Evolutionary conservation across 2,888 invertebrate genomes (phyloP).

Genomic region (Chalcis sispes): DNA sequence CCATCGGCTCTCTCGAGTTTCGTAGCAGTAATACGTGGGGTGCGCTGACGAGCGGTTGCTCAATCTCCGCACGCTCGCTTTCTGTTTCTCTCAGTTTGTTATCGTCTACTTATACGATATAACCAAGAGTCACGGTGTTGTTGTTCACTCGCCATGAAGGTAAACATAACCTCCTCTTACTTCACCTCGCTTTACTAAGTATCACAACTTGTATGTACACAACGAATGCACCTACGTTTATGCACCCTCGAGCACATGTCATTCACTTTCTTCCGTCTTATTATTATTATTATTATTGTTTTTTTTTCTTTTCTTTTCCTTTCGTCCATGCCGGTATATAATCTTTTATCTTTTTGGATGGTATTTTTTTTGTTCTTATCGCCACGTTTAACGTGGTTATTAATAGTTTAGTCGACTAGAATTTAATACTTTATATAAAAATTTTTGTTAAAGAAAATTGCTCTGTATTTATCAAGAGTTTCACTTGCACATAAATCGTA

Average conservation of each 20-base stretch:
- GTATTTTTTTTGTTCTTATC: too few relatives aligned
- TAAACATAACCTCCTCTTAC: conserved; percentile 54
- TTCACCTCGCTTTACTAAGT: background rate
- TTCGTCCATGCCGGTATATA: too few relatives aligned
- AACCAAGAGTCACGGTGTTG: conserved; percentile 56
- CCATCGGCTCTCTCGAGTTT: conserved; percentile 62
- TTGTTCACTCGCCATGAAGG: conserved; percentile 59
- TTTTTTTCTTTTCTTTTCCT: background rate
- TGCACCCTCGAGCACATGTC: background rate
- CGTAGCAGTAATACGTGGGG: conserved; percentile 71
- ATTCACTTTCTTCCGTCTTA: background rate
- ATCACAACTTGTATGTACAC: conserved; percentile 21
- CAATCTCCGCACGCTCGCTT: conserved; percentile 53
- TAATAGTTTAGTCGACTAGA: too few relatives aligned
- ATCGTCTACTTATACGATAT: too few relatives aligned
- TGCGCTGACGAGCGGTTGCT: conserved; percentile 69
- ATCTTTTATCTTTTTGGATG: too few relatives aligned
- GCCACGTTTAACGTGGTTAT: too few relatives aligned
- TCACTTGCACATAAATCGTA: too few relatives aligned
- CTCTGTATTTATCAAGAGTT: too few relatives aligned
- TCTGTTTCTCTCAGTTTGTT: background rate
- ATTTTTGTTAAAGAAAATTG: too few relatives aligned
- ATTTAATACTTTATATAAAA: too few relatives aligned
- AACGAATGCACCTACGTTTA: background rate
- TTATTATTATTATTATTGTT: conserved; percentile 4